These are phyloP conservation scores for Ellobium chinense DNA, from an alignment of 2,888 invertebrate genomes.

Conservation along the genomic window DNA sequence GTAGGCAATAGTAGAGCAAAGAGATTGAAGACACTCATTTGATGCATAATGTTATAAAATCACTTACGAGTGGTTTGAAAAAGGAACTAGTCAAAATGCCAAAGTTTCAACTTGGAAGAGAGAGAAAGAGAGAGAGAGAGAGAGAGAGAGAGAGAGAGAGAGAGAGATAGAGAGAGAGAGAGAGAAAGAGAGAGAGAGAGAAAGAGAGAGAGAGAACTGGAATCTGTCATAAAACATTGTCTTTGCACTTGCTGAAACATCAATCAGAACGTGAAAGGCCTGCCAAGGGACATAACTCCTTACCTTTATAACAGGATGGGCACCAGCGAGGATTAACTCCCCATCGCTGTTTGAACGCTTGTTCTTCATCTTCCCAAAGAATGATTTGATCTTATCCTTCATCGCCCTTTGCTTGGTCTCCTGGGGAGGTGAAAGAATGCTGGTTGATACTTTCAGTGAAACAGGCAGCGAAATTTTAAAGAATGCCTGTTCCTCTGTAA, in stretches of 20 bases:
- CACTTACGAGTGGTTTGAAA: too few relatives aligned
- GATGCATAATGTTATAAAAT: too few relatives aligned
- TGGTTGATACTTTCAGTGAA: too few relatives aligned
- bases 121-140: neutral
- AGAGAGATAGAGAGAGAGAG: neutral
- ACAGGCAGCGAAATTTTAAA: too few relatives aligned
- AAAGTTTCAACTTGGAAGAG: neutral
- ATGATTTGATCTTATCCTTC: neutral
- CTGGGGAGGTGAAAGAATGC: neutral
- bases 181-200: neutral
- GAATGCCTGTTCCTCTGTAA: too few relatives aligned
- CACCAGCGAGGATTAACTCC: neutral
- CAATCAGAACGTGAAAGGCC: neutral
- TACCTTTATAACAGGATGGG: constrained; percentile 5
- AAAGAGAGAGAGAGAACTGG: neutral
- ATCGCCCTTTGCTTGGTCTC: constrained; percentile 19
- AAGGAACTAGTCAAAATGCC: too few relatives aligned
- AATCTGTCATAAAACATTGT: too few relatives aligned
- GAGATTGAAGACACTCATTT: too few relatives aligned
- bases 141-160: constrained; percentile 3
- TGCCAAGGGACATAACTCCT: neutral
- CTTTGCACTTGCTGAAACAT: neutral
- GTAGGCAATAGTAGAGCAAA: too few relatives aligned
- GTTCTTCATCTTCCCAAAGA: constrained; percentile 22
- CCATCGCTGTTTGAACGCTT: constrained; percentile 18